These are phyloP conservation scores for Drosophila multiciliata DNA, from an alignment of 2,888 invertebrate species.

Conservation along the genomic window DNA sequence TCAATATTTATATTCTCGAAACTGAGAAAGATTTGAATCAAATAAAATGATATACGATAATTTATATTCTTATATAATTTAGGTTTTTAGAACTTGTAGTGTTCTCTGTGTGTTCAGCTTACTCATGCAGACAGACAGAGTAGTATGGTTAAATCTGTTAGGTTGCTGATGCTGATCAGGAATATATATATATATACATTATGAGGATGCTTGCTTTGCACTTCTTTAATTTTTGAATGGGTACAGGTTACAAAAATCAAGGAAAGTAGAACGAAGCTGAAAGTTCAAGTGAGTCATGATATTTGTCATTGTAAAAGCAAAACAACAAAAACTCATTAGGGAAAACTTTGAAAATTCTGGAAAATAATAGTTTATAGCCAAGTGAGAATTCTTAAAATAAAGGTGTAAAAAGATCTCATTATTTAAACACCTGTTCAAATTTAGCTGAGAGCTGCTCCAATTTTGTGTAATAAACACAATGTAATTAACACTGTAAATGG, in stretches of 20 bases:
- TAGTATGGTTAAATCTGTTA: not conserved
- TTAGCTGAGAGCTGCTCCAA: not conserved
- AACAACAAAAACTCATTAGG: constrained; percentile 1
- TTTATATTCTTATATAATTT: too few relatives aligned
- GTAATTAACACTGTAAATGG: constrained; percentile 20
- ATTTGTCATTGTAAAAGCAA: not conserved
- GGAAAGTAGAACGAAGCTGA: not conserved
- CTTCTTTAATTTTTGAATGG: not conserved
- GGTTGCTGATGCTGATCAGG: not conserved
- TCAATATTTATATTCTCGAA: too few relatives aligned
- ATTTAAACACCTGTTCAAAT: constrained; percentile 9
- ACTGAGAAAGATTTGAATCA: too few relatives aligned
- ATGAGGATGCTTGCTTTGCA: not conserved
- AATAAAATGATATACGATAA: too few relatives aligned
- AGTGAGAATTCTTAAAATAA: not conserved
- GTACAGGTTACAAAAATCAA: not conserved
- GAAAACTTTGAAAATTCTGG: not conserved
- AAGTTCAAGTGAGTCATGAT: not conserved
- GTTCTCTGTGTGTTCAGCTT: not conserved
- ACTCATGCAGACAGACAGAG: not conserved
- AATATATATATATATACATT: too few relatives aligned
- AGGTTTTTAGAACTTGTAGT: not conserved
- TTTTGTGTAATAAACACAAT: constrained; percentile 15
- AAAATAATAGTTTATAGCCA: not conserved
- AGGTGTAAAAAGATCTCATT: constrained; percentile 3